Evolutionary conservation across 2,113 vertebrate species (phyloP).

Genomic region (Lonchura striata): DNA sequence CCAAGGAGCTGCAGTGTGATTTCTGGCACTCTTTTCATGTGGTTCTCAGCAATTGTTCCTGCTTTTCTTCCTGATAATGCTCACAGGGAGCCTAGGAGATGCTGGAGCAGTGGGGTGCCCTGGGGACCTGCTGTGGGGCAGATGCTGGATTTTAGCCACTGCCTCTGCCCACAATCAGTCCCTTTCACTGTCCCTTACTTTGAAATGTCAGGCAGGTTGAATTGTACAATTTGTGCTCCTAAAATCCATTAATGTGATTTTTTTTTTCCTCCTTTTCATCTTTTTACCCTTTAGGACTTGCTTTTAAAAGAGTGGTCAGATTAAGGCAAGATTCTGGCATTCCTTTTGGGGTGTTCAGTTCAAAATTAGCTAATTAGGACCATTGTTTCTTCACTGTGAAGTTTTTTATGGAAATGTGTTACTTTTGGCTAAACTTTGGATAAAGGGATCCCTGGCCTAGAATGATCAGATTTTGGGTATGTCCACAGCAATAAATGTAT

Average conservation of each 20-base stretch:
- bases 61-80: rapidly evolving
- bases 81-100: neutral
- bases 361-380: neutral
- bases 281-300: neutral
- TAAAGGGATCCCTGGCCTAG: neutral
- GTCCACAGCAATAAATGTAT: neutral
- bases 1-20: neutral
- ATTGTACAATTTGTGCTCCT: neutral
- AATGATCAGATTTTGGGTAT: neutral
- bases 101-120: neutral
- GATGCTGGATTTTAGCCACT: rapidly evolving
- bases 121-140: neutral
- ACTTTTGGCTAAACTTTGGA: neutral
- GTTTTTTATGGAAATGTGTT: neutral
- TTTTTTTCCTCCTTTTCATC: neutral
- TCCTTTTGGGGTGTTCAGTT: neutral
- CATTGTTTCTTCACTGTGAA: neutral
- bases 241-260: neutral
- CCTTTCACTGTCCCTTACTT: neutral
- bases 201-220: neutral
- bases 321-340: neutral
- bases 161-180: neutral
- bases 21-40: neutral
- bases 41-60: neutral
- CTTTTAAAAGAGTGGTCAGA: neutral